Evolutionary conservation across 2,888 invertebrate species (phyloP), one percentile per base, ranked within the genome.

Genomic region (Pantelozetes paolii): DNA sequence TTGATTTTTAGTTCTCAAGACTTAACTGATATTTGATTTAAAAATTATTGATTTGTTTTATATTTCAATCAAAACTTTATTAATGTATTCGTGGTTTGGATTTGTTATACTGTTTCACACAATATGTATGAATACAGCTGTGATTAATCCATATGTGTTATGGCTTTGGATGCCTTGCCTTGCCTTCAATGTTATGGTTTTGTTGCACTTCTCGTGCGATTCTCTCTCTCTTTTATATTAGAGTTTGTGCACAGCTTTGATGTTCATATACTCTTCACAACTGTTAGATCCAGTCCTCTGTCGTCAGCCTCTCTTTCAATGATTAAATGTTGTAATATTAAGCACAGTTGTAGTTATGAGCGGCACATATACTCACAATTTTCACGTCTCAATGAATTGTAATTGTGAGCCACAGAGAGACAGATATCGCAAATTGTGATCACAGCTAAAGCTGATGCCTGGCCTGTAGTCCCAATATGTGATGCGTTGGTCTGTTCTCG

Each of bases 101-200:
- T 54, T 54, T 26, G 28, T 13, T 26, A 59, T 26, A 18, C 32
- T n/a, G n/a, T n/a, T n/a, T n/a, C 30, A 59, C 32, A 59, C 59
- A 23, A 67, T 67, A 67, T 67, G 40, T 67, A 67, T 67, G 30
- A 40, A 67, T 67, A 67, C 67, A 67, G 67, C 67, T 67, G 67
- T 13, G 20, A 67, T 67, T 67, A 67, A 67, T 67, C 67, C 67
- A 20, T 20, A 23, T 67, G 40, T 67, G 23, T 59, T 57, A 59
- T 59, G 15, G 6, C 36, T n/a, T 8, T 36, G 11, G 5, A 36
- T 36, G 5, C 36, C 36, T 36, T 57, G 28, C 28, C 15, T 59
- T 32, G 30, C 15, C 3, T 23, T 5, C 28, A 13, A 36, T 67
- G 67, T 67, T 67, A 36, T 42, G 67, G 67, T 64, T 64, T 64